phyloP scores from a whole-genome alignment of 2,888 invertebrate species.

The Lycaena phlaeas region DNA sequence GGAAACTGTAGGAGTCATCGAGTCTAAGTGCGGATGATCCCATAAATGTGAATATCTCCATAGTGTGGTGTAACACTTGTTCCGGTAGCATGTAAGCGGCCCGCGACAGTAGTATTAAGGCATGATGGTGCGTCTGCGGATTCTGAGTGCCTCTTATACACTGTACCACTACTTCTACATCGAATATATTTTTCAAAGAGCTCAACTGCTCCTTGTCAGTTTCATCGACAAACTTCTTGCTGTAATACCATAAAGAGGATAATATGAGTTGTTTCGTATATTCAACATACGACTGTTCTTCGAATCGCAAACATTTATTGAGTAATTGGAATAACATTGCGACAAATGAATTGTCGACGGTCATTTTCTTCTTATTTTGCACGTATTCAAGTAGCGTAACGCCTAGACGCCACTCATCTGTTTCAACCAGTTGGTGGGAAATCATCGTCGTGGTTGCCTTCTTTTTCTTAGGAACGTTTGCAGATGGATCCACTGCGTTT shows the following conservation, averaged over 20 bases:
- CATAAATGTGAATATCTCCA: conserved; percentile 98
- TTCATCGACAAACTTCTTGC: conserved; percentile 68
- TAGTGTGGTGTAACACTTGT: conserved; percentile 92
- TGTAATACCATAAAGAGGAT: conserved; percentile 82
- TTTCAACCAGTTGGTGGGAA: conserved; percentile 75
- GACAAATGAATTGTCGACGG: conserved; percentile 77
- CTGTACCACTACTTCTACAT: conserved; percentile 87
- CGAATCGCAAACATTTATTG: conserved; percentile 83
- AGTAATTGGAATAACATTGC: conserved; percentile 84
- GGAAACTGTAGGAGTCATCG: conserved; percentile 96
- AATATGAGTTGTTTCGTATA: conserved; percentile 91
- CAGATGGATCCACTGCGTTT: conserved; percentile 52
- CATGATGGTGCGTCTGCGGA: conserved; percentile 96
- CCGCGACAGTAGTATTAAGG: conserved; percentile 85
- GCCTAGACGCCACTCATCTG: conserved; percentile 83
- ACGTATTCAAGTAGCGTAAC: conserved; percentile 86
- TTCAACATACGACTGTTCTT: conserved; percentile 86
- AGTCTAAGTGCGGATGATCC: conserved; percentile 93
- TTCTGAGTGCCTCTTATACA: conserved; percentile 93
- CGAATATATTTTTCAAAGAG: conserved; percentile 64
- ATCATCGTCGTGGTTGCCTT: conserved; percentile 56
- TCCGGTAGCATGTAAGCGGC: conserved; percentile 85
- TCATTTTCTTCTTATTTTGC: conserved; percentile 87
- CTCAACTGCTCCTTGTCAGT: conserved; percentile 52
- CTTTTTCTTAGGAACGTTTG: conserved; percentile 47